phyloP scores from a whole-genome alignment of 2,797 vertebrate genomes.

The Melanotaenia maccullochi region DNA sequence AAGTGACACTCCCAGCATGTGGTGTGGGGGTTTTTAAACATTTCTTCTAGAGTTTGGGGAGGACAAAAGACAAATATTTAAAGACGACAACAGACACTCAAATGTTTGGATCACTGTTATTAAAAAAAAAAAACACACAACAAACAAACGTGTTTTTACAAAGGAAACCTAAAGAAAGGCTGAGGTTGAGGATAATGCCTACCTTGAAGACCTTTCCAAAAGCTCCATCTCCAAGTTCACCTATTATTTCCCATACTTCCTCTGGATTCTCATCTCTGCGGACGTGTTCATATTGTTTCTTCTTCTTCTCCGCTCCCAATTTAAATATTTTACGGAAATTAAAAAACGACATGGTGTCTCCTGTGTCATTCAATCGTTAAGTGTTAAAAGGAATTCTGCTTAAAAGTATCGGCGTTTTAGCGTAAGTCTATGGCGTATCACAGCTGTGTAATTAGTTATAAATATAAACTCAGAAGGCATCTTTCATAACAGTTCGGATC shows the following conservation, averaged over 20 bases:
- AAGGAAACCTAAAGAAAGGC: background rate
- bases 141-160: background rate
- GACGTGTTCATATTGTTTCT: slow-evolving; percentile 97
- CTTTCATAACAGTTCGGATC: slow-evolving; percentile 33
- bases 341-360: slow-evolving; percentile 91
- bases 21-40: background rate
- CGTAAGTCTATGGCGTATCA: background rate
- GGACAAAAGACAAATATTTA: too few species aligned
- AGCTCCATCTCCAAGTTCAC: slow-evolving; percentile 95
- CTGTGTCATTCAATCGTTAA: slow-evolving; percentile 22
- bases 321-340: slow-evolving; percentile 99
- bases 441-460: slow-evolving; percentile 23
- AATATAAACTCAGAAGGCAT: slow-evolving; percentile 15
- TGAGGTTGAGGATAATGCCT: slow-evolving; percentile 40
- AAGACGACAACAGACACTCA: too few species aligned
- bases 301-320: slow-evolving; percentile 94
- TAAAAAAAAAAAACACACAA: background rate
- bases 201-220: slow-evolving; percentile 99
- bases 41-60: too few species aligned
- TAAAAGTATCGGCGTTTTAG: background rate
- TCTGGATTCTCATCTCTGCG: slow-evolving; percentile 95
- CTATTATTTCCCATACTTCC: slow-evolving; percentile 95
- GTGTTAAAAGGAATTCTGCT: slow-evolving; percentile 26
- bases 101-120: too few species aligned
- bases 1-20: background rate